Conservation (phyloP, 1,140 invertebrate species). For the Coenobita brevimanus region DNA sequence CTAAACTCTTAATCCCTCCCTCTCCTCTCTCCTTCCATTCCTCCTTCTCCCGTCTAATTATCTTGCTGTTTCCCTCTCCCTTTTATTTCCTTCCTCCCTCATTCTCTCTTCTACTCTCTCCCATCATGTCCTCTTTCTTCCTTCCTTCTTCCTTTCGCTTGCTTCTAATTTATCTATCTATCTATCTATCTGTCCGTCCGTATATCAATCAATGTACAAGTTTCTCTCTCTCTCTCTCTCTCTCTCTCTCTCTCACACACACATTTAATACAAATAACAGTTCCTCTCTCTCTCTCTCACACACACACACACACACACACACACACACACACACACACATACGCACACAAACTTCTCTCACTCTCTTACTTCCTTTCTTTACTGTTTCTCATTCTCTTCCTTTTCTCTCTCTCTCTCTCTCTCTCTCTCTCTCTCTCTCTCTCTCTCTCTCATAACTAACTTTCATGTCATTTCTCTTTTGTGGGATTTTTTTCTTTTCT, state of each 20-base stretch:
- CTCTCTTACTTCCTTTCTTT: too few relatives aligned
- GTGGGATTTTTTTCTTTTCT: too few relatives aligned
- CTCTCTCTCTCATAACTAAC: too few relatives aligned
- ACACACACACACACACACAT: conserved; percentile 1
- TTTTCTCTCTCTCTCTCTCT: too few relatives aligned
- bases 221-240: neutral
- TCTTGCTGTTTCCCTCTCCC: neutral
- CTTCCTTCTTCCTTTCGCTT: neutral
- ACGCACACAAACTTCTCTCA: too few relatives aligned
- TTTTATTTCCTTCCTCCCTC: neutral
- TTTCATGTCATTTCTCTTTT: too few relatives aligned
- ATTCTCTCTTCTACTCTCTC: neutral
- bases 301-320: neutral
- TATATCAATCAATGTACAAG: neutral
- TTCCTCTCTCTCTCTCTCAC: neutral
- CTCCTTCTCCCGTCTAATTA: neutral
- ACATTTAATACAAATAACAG: neutral
- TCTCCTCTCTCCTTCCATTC: neutral
- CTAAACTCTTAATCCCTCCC: too few relatives aligned
- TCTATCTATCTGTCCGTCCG: neutral
- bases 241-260: neutral
- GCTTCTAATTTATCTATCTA: neutral
- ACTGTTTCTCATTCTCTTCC: too few relatives aligned
- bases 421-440: neutral
- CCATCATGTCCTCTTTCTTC: neutral